phyloP scores from a whole-genome alignment of 37 sponge, comb jelly and placozoan species.

The Beroe forskalii region DNA sequence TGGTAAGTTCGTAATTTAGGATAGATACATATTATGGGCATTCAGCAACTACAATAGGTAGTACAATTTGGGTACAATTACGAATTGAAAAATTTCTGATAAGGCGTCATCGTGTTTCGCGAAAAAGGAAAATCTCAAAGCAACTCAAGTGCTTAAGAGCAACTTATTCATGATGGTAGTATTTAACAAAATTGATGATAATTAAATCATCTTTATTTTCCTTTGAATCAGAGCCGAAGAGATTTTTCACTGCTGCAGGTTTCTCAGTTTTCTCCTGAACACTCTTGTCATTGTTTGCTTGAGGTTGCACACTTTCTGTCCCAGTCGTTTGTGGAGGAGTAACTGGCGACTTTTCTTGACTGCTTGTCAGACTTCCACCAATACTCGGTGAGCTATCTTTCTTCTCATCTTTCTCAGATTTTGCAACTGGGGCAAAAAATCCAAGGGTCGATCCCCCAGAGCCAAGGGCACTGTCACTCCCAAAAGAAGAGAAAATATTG shows the following conservation, averaged over 20 bases:
- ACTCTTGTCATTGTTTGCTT: background rate
- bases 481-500: conserved; percentile 35
- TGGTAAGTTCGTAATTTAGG: no score
- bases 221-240: conserved; percentile 30
- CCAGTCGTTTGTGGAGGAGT: conserved; percentile 13
- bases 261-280: no score
- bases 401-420: background rate
- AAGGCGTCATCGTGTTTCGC: no score
- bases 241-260: background rate
- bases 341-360: conserved; percentile 46
- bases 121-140: no score
- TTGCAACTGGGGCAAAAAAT: conserved; percentile 10
- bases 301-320: background rate
- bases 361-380: conserved; percentile 47
- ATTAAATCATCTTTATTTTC: conserved; percentile 24
- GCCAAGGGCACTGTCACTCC: background rate
- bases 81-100: no score
- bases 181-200: no score
- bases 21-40: no score
- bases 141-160: no score
- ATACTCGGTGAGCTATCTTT: conserved; percentile 51
- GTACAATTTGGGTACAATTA: no score
- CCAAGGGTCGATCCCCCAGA: conserved; percentile 41
- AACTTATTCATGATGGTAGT: no score
- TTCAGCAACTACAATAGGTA: no score